Percentiles rank a stretch among this genome's conserved stretches.
These are phyloP conservation scores for Drosophila pachea DNA, from an alignment of 1,140 invertebrate genomes.

Conservation along the genomic window DNA sequence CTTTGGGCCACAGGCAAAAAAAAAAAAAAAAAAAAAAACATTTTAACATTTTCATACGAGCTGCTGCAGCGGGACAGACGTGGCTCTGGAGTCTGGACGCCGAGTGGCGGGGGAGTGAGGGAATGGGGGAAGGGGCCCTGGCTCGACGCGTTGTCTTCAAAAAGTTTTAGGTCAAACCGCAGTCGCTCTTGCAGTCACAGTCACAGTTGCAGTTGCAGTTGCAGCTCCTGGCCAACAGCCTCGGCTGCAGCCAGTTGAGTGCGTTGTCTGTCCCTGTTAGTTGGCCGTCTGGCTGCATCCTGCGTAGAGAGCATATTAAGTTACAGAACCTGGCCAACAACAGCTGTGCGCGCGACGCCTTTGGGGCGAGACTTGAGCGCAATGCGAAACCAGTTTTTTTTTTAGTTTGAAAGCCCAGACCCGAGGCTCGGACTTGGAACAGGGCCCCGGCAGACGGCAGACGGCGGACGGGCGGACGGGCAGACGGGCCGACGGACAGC, in stretches of 20 bases:
- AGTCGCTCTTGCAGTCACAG: constrained; percentile 29
- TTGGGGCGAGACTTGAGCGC: constrained; percentile 36
- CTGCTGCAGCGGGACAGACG: neutral
- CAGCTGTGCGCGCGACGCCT: constrained; percentile 57
- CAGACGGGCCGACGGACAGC: constrained; percentile 40
- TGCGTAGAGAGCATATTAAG: constrained; percentile 69
- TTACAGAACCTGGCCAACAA: constrained; percentile 69
- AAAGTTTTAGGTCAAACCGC: constrained; percentile 74
- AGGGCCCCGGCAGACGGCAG: constrained; percentile 2
- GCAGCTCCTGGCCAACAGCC: constrained; percentile 33
- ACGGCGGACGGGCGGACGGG: constrained; percentile 36
- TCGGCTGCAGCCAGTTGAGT: constrained; percentile 31
- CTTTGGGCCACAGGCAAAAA: constrained; percentile 39
- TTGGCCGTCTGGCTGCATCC: constrained; percentile 54
- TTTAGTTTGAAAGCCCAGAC: constrained; percentile 17
- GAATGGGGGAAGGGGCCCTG: neutral
- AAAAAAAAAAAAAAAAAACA: no score
- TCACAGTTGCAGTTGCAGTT: neutral
- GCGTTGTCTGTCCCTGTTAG: constrained; percentile 30
- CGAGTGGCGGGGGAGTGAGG: no score
- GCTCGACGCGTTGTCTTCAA: constrained; percentile 37
- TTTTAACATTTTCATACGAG: constrained; percentile 60
- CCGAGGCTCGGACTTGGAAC: constrained; percentile 3
- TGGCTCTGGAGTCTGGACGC: constrained; percentile 6
- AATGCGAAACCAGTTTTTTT: constrained; percentile 59